A percentile compares a stretch with the other conserved stretches of the same genome.
These are phyloP conservation scores for Crypturellus undulatus DNA, from an alignment of 2,113 vertebrate species.

Conservation along the genomic window DNA sequence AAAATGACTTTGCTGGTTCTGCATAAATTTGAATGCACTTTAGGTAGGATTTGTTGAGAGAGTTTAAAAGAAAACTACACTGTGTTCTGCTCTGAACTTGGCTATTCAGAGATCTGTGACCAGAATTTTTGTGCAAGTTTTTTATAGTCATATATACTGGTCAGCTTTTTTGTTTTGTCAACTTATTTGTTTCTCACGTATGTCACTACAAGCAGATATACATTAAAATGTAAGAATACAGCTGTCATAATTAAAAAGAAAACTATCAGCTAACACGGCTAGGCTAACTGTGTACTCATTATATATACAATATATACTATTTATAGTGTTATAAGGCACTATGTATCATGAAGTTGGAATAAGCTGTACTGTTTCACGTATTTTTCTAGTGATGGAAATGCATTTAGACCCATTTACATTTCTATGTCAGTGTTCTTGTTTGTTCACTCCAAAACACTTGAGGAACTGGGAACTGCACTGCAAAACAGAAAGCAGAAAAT, in stretches of 20 bases:
- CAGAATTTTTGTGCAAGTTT: background rate
- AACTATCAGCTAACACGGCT: background rate
- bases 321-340: background rate
- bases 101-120: background rate
- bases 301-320: background rate
- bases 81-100: background rate
- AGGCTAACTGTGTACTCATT: background rate
- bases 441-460: background rate
- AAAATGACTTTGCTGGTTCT: background rate
- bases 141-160: background rate
- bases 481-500: constrained; percentile 26
- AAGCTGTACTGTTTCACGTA: background rate
- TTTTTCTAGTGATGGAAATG: constrained; percentile 13
- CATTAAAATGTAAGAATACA: background rate
- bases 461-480: background rate
- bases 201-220: background rate
- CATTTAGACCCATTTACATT: constrained; percentile 1
- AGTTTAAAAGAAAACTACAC: background rate
- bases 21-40: background rate
- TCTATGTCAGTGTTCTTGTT: background rate
- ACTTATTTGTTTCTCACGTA: background rate
- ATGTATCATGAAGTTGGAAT: constrained; percentile 16
- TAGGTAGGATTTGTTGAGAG: background rate
- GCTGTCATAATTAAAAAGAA: constrained; percentile 10
- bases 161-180: too few relatives aligned